Evolutionary conservation across 2,113 vertebrate genomes (phyloP), one percentile per base, ranked within the genome.

Genomic region (Esox niger): DNA sequence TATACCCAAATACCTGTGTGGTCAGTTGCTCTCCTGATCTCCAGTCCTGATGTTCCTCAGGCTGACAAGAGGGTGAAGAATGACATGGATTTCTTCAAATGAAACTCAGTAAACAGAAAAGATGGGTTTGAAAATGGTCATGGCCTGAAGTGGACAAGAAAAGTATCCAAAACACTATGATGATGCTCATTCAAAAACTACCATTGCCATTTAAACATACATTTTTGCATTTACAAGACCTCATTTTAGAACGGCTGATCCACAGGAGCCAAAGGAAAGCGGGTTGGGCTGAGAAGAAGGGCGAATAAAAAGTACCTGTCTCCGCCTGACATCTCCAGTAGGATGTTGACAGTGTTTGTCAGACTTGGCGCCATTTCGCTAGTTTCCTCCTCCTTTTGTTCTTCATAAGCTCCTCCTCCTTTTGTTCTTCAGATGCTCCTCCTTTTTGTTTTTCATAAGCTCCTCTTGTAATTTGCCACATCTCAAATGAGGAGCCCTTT

Each of bases 151-250:
- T n/a, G n/a, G n/a, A 58, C 62, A 58, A 73, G 33, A 72, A 57
- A 23, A 69, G 20, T 31, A 21, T 27, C 32, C 31, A 70, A 58
- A 68, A 61, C 57, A 70, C 65, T 25, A 75, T 59, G 38, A 68
- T 71, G 52, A 68, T 33, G 26, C 35, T 49, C 27, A 46, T 63
- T 64, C 20, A 62, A 67, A 78, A 65, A 60, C 58, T 62, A 58
- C 56, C 33, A 60, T 54, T 62, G 54, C 56, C 33, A 69, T 66
- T 68, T 33, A 82, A 82, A 75, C 56, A 62, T 21, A 23, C 26
- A 68, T 64, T 52, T 73, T 69, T 79, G 77, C 61, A 78, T 77
- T 63, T 64, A 59, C 62, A 73, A 43, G 63, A 49, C 47, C 52
- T 54, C 57, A 68, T 20, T 35, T 61, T 64, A 46, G 43, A 60